Conservation (phyloP, 2,888 invertebrate species). For the Patella caerulea region DNA sequence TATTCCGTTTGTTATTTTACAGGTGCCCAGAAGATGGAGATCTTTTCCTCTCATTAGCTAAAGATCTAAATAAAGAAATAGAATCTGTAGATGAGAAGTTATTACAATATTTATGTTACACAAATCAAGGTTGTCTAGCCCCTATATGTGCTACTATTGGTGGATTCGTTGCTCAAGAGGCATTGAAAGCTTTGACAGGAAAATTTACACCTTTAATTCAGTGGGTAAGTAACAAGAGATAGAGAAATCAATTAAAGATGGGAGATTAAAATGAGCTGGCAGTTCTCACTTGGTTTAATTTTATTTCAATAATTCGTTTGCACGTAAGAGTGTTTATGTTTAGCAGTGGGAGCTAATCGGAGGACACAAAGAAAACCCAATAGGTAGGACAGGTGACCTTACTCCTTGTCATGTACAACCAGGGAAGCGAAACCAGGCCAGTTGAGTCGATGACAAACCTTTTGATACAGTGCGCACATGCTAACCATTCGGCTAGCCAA, state of each 20-base stretch:
- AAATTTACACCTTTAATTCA: conserved; percentile 72
- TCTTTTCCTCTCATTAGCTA: conserved; percentile 37
- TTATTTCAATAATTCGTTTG: too few species aligned
- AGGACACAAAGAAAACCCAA: too few species aligned
- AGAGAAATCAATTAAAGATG: neutral
- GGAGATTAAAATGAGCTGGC: too few species aligned
- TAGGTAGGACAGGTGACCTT: too few species aligned
- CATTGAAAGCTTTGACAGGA: conserved; percentile 71
- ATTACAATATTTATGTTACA: conserved; percentile 56
- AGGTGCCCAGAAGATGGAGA: conserved; percentile 46
- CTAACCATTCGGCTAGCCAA: neutral
- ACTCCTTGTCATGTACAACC: too few species aligned
- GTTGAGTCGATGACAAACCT: too few species aligned
- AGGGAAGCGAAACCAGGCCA: too few species aligned
- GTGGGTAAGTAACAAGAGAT: conserved; percentile 59
- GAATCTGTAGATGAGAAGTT: conserved; percentile 43
- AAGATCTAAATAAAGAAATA: conserved; percentile 38
- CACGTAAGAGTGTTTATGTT: too few species aligned
- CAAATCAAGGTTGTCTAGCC: conserved; percentile 62
- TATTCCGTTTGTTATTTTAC: conserved; percentile 1
- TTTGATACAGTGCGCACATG: neutral
- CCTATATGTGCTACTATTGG: conserved; percentile 70
- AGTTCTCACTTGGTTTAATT: too few species aligned
- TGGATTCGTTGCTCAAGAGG: conserved; percentile 72
- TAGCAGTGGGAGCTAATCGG: too few species aligned